These are phyloP conservation scores for Perdita meconis DNA, from an alignment of 2,888 invertebrate genomes.

Conservation along the genomic window DNA sequence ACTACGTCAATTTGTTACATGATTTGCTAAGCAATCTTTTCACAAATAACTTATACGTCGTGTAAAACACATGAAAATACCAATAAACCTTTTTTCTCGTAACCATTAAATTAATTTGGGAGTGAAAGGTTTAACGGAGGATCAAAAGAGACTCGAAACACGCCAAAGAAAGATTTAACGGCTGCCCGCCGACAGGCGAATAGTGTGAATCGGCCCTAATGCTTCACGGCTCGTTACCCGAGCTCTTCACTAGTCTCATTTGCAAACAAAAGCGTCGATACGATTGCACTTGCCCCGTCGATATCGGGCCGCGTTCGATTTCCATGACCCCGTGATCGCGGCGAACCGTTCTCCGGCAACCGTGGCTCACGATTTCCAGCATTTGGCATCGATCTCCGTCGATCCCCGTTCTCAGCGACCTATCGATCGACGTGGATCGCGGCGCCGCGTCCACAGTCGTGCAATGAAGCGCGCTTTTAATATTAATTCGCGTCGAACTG, in stretches of 20 bases:
- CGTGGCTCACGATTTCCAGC: slow-evolving; percentile 21
- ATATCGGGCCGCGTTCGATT: slow-evolving; percentile 29
- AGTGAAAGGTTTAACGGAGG: too few species aligned
- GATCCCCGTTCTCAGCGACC: not conserved
- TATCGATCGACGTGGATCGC: slow-evolving; percentile 17
- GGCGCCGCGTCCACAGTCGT: slow-evolving; percentile 38
- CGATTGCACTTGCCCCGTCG: slow-evolving; percentile 18
- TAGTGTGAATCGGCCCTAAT: slow-evolving; percentile 1
- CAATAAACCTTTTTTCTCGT: too few species aligned
- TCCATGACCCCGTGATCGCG: slow-evolving; percentile 26
- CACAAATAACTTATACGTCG: too few species aligned
- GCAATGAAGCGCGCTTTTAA: slow-evolving; percentile 35
- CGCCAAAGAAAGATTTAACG: too few species aligned
- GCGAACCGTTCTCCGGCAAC: slow-evolving; percentile 3
- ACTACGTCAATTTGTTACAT: too few species aligned
- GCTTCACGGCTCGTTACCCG: slow-evolving; percentile 33
- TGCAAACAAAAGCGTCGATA: slow-evolving; percentile 11
- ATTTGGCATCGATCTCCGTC: slow-evolving; percentile 24
- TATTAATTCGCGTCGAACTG: slow-evolving; percentile 52
- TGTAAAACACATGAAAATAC: too few species aligned
- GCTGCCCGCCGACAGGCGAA: too few species aligned
- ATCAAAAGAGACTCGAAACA: too few species aligned
- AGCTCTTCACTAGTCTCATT: slow-evolving; percentile 22
- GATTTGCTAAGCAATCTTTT: too few species aligned
- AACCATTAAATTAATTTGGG: too few species aligned